Conservation (phyloP, 2,888 invertebrate genomes). For the Pseudococcus jackbeardsleyi region DNA sequence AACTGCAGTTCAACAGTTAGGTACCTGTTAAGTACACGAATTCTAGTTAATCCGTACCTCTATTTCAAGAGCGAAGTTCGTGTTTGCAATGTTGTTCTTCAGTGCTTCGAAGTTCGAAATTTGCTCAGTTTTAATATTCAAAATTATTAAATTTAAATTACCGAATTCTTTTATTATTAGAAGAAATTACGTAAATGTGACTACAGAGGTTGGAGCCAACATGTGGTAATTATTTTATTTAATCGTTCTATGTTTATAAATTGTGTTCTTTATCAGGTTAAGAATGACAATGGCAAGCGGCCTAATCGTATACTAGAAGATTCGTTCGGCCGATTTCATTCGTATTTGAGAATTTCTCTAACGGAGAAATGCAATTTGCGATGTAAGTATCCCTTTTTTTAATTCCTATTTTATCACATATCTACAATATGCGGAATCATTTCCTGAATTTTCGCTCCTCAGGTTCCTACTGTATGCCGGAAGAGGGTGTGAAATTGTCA, state of each 20-base stretch:
- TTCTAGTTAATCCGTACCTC: no score
- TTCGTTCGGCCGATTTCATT: conserved; percentile 88
- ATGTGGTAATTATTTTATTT: background rate
- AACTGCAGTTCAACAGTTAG: no score
- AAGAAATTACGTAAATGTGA: background rate
- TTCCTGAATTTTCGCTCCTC: conserved; percentile 33
- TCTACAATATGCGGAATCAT: background rate
- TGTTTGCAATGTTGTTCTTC: no score
- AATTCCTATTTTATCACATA: background rate
- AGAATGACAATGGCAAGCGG: background rate
- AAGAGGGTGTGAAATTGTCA: conserved; percentile 89
- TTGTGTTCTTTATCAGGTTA: background rate
- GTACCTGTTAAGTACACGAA: no score
- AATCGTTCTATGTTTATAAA: background rate
- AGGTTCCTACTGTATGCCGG: conserved; percentile 99
- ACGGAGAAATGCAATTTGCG: conserved; percentile 97
- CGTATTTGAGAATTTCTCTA: conserved; percentile 94
- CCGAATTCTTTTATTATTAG: no score
- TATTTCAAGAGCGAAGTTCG: no score
- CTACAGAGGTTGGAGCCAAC: background rate
- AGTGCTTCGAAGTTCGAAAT: no score
- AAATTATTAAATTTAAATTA: no score
- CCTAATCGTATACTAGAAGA: conserved; percentile 72
- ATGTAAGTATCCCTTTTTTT: conserved; percentile 78
- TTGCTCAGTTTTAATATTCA: no score